These are phyloP conservation scores for Brachyhypopomus gauderio DNA, from an alignment of 2,113 vertebrate genomes.

Conservation along the genomic window DNA sequence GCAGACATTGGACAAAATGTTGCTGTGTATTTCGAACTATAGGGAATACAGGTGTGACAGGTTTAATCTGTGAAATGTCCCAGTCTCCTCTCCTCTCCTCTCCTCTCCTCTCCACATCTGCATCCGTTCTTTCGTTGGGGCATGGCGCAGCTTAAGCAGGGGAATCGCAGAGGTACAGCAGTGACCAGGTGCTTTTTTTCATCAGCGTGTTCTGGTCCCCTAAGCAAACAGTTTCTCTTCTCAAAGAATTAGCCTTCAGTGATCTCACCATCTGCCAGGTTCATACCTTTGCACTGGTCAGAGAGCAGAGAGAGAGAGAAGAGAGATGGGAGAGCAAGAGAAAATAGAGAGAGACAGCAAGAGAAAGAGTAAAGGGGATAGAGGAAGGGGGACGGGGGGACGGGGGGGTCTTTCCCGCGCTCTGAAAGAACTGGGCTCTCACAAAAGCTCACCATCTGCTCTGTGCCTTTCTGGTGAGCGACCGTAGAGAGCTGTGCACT, in stretches of 20 bases:
- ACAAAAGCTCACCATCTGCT: conserved; percentile 95
- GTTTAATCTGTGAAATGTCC: not conserved
- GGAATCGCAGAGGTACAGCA: conserved; percentile 42
- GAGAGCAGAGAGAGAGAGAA: conserved; percentile 22
- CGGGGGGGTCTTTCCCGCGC: conserved; percentile 75
- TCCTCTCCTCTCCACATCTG: not conserved
- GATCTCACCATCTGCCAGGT: conserved; percentile 95
- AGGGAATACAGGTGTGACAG: not conserved
- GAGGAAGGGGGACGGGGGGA: conserved; percentile 14
- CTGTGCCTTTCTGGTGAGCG: conserved; percentile 88
- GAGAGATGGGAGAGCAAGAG: not conserved
- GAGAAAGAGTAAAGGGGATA: not conserved
- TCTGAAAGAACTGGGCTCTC: conserved; percentile 88
- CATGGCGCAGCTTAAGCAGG: conserved; percentile 19
- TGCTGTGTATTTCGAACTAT: not conserved
- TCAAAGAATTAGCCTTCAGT: conserved; percentile 99
- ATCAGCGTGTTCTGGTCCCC: conserved; percentile 65
- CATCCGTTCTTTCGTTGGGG: conserved; percentile 11
- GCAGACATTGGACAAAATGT: not conserved
- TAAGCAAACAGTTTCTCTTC: conserved; percentile 87
- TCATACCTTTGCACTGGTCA: conserved; percentile 90
- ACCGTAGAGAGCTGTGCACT: conserved; percentile 84
- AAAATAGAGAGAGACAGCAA: too few species aligned
- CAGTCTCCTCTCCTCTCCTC: not conserved
- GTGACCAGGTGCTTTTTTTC: conserved; percentile 35